A percentile compares a stretch with the other conserved stretches of the same genome.
Evolutionary conservation across 2,113 vertebrate genomes (phyloP).

Genomic region (Brachyistius frenatus): DNA sequence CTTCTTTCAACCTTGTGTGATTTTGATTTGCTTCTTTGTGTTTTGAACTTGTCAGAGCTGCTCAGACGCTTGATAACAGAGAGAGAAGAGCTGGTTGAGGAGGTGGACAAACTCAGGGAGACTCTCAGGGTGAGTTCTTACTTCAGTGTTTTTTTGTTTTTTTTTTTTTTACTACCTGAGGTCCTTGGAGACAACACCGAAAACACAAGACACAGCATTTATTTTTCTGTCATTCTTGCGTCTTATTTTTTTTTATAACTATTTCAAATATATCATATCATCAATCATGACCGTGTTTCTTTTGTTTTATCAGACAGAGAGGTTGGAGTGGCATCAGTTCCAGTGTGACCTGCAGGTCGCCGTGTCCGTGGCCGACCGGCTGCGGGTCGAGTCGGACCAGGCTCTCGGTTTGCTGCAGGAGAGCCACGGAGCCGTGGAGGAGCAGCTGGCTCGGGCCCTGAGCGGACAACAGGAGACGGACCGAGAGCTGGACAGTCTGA

Average conservation of each 20-base stretch:
- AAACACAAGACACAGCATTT: too few relatives aligned
- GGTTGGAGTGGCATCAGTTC: constrained; percentile 84
- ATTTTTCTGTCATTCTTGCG: too few relatives aligned
- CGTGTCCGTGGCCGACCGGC: constrained; percentile 83
- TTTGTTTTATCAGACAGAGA: constrained; percentile 72
- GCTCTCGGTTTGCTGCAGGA: constrained; percentile 64
- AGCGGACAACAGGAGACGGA: constrained; percentile 56
- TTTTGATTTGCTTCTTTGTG: constrained; percentile 6
- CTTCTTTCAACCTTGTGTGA: neutral
- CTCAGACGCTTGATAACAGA: constrained; percentile 75
- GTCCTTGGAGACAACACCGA: too few relatives aligned
- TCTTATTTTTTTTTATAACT: neutral
- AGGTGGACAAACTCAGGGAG: constrained; percentile 73
- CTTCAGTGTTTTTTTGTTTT: neutral
- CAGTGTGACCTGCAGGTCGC: constrained; percentile 85
- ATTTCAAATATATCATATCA: neutral
- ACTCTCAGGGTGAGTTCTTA: constrained; percentile 74
- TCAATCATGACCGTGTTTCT: neutral
- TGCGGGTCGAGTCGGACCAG: constrained; percentile 82
- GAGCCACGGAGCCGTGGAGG: constrained; percentile 58
- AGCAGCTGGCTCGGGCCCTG: constrained; percentile 67
- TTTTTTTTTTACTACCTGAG: too few relatives aligned
- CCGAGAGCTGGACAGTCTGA: constrained; percentile 68
- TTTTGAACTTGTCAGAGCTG: constrained; percentile 69
- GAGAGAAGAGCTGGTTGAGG: constrained; percentile 75